A percentile compares a stretch with the other conserved stretches of the same genome.
Conservation (phyloP, 2,888 invertebrate species). For the Alcis repandata region DNA sequence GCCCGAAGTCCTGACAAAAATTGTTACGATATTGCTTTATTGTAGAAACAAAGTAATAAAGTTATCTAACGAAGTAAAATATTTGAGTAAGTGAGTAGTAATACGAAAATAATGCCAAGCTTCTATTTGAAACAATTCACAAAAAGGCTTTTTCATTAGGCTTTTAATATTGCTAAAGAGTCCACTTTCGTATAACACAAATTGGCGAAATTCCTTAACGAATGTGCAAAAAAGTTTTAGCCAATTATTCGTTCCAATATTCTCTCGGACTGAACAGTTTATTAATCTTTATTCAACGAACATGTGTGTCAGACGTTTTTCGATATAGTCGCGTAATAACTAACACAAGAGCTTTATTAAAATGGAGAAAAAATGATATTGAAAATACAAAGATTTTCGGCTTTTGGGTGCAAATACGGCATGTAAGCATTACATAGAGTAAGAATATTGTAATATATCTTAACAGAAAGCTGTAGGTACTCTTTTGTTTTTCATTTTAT, state of each 20-base stretch:
- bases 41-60: too few species aligned
- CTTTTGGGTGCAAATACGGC: too few species aligned
- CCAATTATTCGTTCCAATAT: conserved; percentile 56
- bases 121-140: background rate
- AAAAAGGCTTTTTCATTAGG: background rate
- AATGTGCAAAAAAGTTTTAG: conserved; percentile 47
- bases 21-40: too few species aligned
- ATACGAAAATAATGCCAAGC: background rate
- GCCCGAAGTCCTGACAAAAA: too few species aligned
- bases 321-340: conserved; percentile 71
- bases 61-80: too few species aligned
- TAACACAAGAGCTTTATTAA: conserved; percentile 68
- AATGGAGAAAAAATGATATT: conserved; percentile 52
- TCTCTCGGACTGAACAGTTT: conserved; percentile 62
- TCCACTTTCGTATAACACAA: conserved; percentile 4
- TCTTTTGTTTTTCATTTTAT: too few species aligned
- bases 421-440: too few species aligned
- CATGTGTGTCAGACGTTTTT: conserved; percentile 65
- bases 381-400: too few species aligned
- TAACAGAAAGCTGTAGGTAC: too few species aligned
- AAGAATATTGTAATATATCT: too few species aligned
- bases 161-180: conserved; percentile 1
- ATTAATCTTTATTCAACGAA: conserved; percentile 65
- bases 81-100: too few species aligned
- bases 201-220: conserved; percentile 12